Conservation (phyloP, 2,797 vertebrate species). For the Melanotaenia boesemani region DNA sequence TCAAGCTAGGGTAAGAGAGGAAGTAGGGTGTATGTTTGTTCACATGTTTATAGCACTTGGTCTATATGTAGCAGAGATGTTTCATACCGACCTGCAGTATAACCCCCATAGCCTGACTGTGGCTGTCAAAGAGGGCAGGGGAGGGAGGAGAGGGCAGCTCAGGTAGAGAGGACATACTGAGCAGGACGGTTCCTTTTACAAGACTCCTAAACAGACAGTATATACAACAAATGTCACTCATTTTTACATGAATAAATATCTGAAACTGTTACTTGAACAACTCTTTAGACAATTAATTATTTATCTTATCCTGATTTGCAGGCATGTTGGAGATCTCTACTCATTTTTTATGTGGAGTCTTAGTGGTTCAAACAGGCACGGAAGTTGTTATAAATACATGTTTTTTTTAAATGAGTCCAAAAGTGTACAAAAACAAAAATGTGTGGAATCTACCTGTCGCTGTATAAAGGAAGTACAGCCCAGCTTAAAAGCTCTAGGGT, state of each 20-base stretch:
- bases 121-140: slow-evolving; percentile 75
- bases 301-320: not conserved
- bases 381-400: too few relatives aligned
- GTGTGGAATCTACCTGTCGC: slow-evolving; percentile 52
- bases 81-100: slow-evolving; percentile 76
- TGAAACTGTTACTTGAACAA: not conserved
- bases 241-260: too few relatives aligned
- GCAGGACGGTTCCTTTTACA: slow-evolving; percentile 72
- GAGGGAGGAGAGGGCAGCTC: slow-evolving; percentile 56
- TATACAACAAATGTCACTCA: not conserved
- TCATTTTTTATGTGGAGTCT: not conserved
- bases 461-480: slow-evolving; percentile 80
- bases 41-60: not conserved
- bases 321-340: not conserved
- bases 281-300: not conserved
- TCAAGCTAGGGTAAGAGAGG: slow-evolving; percentile 62
- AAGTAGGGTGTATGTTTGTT: not conserved
- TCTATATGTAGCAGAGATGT: slow-evolving; percentile 32
- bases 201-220: slow-evolving; percentile 65
- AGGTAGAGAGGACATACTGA: slow-evolving; percentile 72
- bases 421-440: not conserved
- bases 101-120: slow-evolving; percentile 70
- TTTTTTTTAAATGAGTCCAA: too few relatives aligned
- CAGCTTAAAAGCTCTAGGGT: slow-evolving; percentile 70
- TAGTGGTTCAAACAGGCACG: not conserved